These are phyloP conservation scores for Cheirogaleus major DNA, from an alignment of 2,797 vertebrate species.

Conservation along the genomic window DNA sequence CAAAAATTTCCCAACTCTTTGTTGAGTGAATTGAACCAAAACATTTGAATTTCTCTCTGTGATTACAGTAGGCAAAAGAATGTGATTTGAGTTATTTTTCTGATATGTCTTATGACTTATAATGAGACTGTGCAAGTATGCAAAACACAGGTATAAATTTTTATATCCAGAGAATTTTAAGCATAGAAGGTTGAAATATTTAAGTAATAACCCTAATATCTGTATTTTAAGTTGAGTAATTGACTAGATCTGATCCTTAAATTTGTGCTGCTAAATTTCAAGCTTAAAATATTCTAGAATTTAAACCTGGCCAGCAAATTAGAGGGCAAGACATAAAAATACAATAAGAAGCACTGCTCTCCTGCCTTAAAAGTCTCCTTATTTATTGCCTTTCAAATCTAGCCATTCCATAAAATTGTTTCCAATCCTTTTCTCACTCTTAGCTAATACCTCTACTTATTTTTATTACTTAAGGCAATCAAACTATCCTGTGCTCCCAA, in stretches of 20 bases:
- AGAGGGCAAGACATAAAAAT: background rate
- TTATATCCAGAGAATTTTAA: background rate
- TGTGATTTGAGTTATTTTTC: background rate
- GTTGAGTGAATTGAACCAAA: background rate
- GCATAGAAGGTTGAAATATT: background rate
- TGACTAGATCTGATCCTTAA: background rate
- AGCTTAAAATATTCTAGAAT: conserved; percentile 2
- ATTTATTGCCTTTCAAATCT: background rate
- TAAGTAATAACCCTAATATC: background rate
- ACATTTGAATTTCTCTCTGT: background rate
- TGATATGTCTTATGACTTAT: background rate
- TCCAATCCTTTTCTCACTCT: background rate
- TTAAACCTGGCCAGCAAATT: background rate
- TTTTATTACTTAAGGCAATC: background rate
- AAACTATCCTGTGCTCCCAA: background rate
- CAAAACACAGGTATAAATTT: background rate
- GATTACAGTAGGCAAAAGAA: background rate
- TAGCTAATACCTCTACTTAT: background rate
- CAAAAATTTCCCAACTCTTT: background rate
- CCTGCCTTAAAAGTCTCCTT: background rate
- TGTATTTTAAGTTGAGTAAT: background rate
- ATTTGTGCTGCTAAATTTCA: background rate
- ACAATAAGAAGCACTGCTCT: background rate
- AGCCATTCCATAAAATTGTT: background rate
- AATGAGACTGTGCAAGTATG: background rate